phyloP scores from a whole-genome alignment of 1,140 invertebrate species.

The Aleiodes sp. region DNA sequence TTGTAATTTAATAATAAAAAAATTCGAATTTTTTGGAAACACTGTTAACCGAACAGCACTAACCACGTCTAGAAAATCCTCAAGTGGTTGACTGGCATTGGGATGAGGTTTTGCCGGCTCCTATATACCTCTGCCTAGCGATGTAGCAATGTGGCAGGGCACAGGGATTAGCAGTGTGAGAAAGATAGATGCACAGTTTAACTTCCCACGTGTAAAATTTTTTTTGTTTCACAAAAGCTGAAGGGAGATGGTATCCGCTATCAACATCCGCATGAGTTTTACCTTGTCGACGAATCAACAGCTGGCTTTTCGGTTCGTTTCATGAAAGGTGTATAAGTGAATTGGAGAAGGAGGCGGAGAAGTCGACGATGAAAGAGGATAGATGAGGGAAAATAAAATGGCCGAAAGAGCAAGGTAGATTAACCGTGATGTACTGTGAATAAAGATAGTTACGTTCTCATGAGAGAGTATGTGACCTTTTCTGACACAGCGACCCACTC shows the following conservation, averaged over 20 bases:
- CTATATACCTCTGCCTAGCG: conserved; percentile 57
- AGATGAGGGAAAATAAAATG: neutral
- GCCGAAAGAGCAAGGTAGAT: neutral
- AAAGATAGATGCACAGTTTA: neutral
- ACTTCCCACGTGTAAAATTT: conserved; percentile 26
- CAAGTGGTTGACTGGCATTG: conserved; percentile 58
- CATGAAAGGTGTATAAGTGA: neutral
- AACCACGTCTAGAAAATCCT: conserved; percentile 34
- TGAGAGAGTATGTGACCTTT: conserved; percentile 58
- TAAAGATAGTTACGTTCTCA: conserved; percentile 41
- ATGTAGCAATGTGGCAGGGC: conserved; percentile 20
- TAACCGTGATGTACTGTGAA: neutral
- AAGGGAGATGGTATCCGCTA: conserved; percentile 24
- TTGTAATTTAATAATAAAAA: no score
- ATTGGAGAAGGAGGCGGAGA: neutral
- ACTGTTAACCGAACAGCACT: neutral
- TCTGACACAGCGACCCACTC: conserved; percentile 66
- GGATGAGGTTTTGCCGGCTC: conserved; percentile 44
- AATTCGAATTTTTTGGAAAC: neutral
- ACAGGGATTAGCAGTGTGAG: conserved; percentile 16
- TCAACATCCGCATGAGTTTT: conserved; percentile 33
- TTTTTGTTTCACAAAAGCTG: neutral
- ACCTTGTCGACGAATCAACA: conserved; percentile 28
- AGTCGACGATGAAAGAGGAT: neutral
- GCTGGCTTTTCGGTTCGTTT: conserved; percentile 4